Base-by-base conservation (phyloP, 2,113 vertebrate genomes). In the Pseudorasbora parva region DNA sequence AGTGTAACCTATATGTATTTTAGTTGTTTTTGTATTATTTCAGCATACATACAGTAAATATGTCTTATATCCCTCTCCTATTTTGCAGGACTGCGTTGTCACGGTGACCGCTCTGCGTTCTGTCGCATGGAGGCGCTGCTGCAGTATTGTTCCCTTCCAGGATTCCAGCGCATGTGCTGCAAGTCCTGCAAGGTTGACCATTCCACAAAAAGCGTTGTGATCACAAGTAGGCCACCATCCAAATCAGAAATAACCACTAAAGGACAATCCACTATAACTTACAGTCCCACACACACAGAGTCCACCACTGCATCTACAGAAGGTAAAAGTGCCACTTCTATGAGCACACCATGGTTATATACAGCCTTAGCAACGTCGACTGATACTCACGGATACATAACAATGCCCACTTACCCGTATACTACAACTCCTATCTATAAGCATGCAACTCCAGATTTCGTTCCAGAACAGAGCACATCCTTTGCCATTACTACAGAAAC, bases 21-120 rank as follows among this genome's bases (percentile, higher is more conserved):
- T 27, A 27, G 5, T 33, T 33, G 15, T 15, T 25, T 25, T 0
- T 27, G 15, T 66, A 30, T 12, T 19, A 43, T 47, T 73, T n/a
- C n/a, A 73, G 10, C 15, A n/a, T 33, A 33, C 60, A 64, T 66
- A 7, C n/a, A 47, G 37, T 7, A 37, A 37, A 37, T n/a, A 10
- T 41, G 74, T 90, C 87, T 92, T 83, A 92, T 77, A 17, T 90
- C 60, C 90, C 77, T 93, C 87, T 86, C 93, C 91, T 97, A 87
- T 95, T 92, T 96, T 96, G 90, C 96, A 99, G 98, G 95, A 90
- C 91, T 87, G 76, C 95, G 90, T 90, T 99, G 98, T 92, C 94
- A 95, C 92, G 95, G 94, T 81, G 97, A 99, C 95, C 98, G 96
- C 90, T 97, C 97, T 41, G 91, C 95, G 87, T 96, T 99, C 88